Conservation (phyloP, 2,888 invertebrate species). For the Agrotis ipsilon region DNA sequence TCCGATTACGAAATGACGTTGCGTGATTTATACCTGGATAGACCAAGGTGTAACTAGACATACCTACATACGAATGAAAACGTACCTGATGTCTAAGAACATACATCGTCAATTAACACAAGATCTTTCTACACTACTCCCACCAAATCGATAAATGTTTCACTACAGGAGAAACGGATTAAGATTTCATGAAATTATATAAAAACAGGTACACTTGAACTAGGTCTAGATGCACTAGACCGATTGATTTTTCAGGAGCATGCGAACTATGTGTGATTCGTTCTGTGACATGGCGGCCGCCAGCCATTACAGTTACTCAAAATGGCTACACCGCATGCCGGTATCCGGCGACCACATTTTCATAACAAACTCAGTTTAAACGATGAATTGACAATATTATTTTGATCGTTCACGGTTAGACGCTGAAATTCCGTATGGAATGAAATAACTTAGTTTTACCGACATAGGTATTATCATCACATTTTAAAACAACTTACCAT, state of each 20-base stretch:
- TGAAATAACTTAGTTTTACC: background rate
- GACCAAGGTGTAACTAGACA: background rate
- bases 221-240: slow-evolving; percentile 22
- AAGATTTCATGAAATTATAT: background rate
- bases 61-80: background rate
- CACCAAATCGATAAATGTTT: slow-evolving; percentile 6
- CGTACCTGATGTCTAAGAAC: slow-evolving; percentile 59
- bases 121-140: slow-evolving; percentile 39
- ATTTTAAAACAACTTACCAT: slow-evolving; percentile 52
- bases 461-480: background rate
- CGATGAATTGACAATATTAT: background rate
- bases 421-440: slow-evolving; percentile 5
- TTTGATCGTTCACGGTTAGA: background rate
- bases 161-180: slow-evolving; percentile 3
- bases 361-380: slow-evolving; percentile 41
- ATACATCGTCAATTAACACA: slow-evolving; percentile 43
- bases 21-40: background rate
- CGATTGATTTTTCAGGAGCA: slow-evolving; percentile 37
- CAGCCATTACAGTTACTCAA: slow-evolving; percentile 78
- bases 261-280: slow-evolving; percentile 62
- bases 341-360: slow-evolving; percentile 74
- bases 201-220: background rate
- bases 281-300: slow-evolving; percentile 86
- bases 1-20: slow-evolving; percentile 9
- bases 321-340: slow-evolving; percentile 83